These are phyloP conservation scores for Urocynchramus pylzowi DNA, from an alignment of 2,113 vertebrate genomes.

Conservation along the genomic window DNA sequence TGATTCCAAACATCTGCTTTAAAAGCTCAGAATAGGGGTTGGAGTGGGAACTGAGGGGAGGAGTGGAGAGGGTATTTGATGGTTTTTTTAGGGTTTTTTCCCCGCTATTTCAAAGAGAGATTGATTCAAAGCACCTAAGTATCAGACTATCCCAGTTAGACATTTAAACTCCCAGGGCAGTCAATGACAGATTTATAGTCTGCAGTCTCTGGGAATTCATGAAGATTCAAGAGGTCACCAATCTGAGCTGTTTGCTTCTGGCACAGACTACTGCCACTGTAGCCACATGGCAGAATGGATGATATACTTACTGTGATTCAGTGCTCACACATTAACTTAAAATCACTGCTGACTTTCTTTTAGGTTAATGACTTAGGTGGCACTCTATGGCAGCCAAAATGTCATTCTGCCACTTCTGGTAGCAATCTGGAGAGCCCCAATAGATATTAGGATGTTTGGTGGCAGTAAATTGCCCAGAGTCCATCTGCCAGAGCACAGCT, in stretches of 20 bases:
- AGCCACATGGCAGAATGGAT: neutral
- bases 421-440: neutral
- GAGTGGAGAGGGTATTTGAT: neutral
- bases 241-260: neutral
- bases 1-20: neutral
- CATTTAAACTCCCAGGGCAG: neutral
- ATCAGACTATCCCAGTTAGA: neutral
- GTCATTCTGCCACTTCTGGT: neutral
- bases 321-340: neutral
- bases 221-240: neutral
- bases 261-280: neutral
- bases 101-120: neutral
- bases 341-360: neutral
- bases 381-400: neutral
- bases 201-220: neutral
- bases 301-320: neutral
- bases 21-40: neutral
- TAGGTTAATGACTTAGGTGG: neutral
- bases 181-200: neutral
- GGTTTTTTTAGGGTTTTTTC: accelerated
- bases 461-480: neutral
- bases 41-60: neutral
- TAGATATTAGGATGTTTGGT: neutral
- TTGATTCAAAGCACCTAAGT: neutral
- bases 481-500: neutral